Evolutionary conservation across 2,797 vertebrate species (phyloP).

Genomic region (Callimico goeldii): DNA sequence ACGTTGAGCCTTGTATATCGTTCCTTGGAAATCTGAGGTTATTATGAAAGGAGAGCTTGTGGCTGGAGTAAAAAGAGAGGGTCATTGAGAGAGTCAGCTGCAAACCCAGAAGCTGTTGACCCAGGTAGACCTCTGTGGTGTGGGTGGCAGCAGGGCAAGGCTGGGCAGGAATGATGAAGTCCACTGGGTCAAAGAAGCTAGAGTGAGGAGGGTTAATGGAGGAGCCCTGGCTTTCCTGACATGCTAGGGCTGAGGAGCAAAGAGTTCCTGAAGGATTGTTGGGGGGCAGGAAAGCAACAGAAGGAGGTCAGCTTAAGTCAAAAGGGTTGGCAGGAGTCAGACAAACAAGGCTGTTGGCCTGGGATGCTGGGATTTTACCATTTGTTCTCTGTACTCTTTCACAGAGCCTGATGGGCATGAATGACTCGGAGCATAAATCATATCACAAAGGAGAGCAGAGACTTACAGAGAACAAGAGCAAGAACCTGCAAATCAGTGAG

Average conservation of each 20-base stretch:
- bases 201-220: not conserved
- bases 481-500: not conserved
- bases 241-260: not conserved
- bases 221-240: not conserved
- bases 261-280: not conserved
- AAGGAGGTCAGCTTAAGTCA: not conserved
- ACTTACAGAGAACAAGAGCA: not conserved
- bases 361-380: not conserved
- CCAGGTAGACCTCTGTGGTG: not conserved
- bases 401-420: not conserved
- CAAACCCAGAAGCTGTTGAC: not conserved
- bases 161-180: not conserved
- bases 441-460: not conserved
- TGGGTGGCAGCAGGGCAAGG: not conserved
- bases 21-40: not conserved
- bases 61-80: not conserved
- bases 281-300: not conserved
- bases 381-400: not conserved
- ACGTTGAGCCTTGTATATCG: not conserved
- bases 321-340: not conserved
- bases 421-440: not conserved
- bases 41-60: not conserved
- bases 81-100: not conserved
- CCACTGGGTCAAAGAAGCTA: not conserved
- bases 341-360: not conserved